phyloP scores from a whole-genome alignment of 2,888 invertebrate species.

The Cabera pusaria region DNA sequence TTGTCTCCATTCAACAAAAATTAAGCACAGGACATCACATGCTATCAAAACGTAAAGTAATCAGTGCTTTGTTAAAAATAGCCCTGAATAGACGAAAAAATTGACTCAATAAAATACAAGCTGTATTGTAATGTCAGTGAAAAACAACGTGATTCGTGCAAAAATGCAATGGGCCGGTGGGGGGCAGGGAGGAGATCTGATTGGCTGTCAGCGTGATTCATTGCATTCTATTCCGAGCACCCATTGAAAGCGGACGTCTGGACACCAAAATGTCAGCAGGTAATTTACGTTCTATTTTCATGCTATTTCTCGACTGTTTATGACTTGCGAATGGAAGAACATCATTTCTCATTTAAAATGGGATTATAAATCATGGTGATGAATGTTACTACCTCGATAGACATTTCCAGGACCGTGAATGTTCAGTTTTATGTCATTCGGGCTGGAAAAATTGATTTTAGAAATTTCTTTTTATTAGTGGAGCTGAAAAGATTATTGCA shows the following conservation, averaged over 20 bases:
- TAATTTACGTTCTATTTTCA: slow-evolving; percentile 39
- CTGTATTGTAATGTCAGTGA: slow-evolving; percentile 61
- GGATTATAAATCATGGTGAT: slow-evolving; percentile 19
- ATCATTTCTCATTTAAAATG: slow-evolving; percentile 20
- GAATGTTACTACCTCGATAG: slow-evolving; percentile 20
- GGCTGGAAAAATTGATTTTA: slow-evolving; percentile 5
- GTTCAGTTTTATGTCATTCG: slow-evolving; percentile 18
- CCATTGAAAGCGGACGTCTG: slow-evolving; percentile 47
- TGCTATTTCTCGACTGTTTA: slow-evolving; percentile 14
- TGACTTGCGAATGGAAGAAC: slow-evolving; percentile 14
- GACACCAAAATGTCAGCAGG: slow-evolving; percentile 72
- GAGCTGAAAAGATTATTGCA: slow-evolving; percentile 3
- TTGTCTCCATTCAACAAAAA: background rate
- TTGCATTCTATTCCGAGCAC: slow-evolving; percentile 46
- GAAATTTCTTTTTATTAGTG: slow-evolving; percentile 7
- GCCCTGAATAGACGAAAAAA: slow-evolving; percentile 12
- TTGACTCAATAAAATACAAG: slow-evolving; percentile 29
- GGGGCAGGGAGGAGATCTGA: slow-evolving; percentile 48
- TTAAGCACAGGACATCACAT: slow-evolving; percentile 11
- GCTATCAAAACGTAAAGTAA: slow-evolving; percentile 15
- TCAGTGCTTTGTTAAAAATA: slow-evolving; percentile 17
- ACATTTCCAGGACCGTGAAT: slow-evolving; percentile 12
- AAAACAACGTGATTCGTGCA: slow-evolving; percentile 54
- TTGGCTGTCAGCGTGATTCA: slow-evolving; percentile 50
- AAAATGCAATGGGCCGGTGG: slow-evolving; percentile 75